These are phyloP conservation scores for Crypturellus undulatus DNA, from an alignment of 2,113 vertebrate genomes.

Conservation along the genomic window DNA sequence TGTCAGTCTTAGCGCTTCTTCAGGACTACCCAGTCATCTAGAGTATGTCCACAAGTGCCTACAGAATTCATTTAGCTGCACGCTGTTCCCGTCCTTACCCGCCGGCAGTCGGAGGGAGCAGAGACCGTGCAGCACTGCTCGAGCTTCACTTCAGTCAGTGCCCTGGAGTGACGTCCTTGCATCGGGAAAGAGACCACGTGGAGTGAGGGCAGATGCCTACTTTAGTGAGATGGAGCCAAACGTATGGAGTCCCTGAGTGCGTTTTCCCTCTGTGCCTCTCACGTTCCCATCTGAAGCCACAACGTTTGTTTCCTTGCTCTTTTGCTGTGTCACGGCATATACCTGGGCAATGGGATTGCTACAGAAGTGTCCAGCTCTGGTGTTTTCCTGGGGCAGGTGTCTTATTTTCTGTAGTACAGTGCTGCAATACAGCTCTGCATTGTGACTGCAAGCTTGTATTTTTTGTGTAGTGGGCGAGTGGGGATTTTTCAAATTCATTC, in stretches of 20 bases:
- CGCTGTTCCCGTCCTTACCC: accelerated
- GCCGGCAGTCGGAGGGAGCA: not conserved
- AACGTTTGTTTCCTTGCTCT: not conserved
- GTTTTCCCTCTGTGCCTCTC: not conserved
- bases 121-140: not conserved
- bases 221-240: too few relatives aligned
- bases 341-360: not conserved
- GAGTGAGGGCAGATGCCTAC: too few relatives aligned
- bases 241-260: not conserved
- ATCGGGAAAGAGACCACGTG: not conserved
- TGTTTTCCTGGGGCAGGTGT: not conserved
- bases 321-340: not conserved
- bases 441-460: not conserved
- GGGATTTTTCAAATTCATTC: slow-evolving; percentile 35
- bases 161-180: not conserved
- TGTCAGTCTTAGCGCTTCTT: not conserved
- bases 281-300: not conserved
- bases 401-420: not conserved
- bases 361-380: too few relatives aligned
- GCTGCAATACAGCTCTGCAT: not conserved
- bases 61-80: not conserved
- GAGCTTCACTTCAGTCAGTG: not conserved
- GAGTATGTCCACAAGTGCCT: not conserved
- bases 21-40: not conserved
- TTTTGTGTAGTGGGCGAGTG: slow-evolving; percentile 22